Evolutionary conservation across 2,113 vertebrate genomes (phyloP), one percentile per base, ranked within the genome.

Genomic region (Nannospalax galili): DNA sequence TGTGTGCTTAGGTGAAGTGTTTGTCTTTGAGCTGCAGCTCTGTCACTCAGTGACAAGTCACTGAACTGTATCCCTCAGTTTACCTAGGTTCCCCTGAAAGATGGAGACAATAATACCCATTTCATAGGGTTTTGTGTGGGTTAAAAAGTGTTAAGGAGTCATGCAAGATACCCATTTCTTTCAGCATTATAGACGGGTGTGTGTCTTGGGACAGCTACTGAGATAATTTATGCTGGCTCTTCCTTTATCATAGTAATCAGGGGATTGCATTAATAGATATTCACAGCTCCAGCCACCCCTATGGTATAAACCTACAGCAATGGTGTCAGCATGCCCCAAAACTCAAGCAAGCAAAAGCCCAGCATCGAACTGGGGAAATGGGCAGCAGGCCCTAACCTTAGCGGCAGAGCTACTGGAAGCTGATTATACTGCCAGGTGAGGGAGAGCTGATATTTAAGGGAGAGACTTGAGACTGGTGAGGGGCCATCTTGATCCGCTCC

Each of bases 161-260:
- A 62, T 30, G 69, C 30, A 62, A 35, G 42, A 22, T 30, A 32
- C 32, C 24, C 19, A 60, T 94, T 92, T 82, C 62, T 62, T 42
- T 45, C 64, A 84, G 73, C n/a, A 9, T 52, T 78, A 60, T 69
- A 78, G 72, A 56, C 80, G 30, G 70, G 20, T 81, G 3, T 87
- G 48, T 32, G 40, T 75, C 91, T n/a, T 32, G 10, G 42, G 26
- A 65, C 42, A 92, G 45, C 65, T 92, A 26, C 5, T 56, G 89
- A 74, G 81, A 69, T 78, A 52, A 91, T 60, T n/a, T 77, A 86
- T 40, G 62, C 64, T 81, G 72, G 40, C 84, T 91, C 88, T 81
- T 60, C 37, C 64, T 89, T 93, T 67, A 52, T 19, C 78, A 72
- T 86, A 79, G 78, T 78, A 84, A 78, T 24, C 32, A 56, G 3